Conservation (phyloP, 2,797 vertebrate genomes). For the Bryconaethiops microstoma region DNA sequence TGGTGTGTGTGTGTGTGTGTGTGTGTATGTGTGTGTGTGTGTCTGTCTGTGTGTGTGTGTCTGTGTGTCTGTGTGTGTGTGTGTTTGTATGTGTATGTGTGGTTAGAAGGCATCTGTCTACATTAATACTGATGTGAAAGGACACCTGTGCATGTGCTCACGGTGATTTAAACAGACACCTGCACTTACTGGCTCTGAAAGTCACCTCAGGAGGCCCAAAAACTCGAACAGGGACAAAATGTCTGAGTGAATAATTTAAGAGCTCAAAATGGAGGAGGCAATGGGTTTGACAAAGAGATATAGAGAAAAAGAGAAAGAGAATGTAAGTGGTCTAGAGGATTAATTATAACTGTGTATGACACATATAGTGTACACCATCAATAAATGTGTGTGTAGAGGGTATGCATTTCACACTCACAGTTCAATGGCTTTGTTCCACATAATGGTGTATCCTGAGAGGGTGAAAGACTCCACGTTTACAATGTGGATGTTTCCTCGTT, state of each 20-base stretch:
- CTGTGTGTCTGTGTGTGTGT: neutral
- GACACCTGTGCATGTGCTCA: conserved; percentile 67
- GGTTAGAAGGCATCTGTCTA: conserved; percentile 2
- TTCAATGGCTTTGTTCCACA: conserved; percentile 97
- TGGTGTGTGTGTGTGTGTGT: conserved; percentile 1
- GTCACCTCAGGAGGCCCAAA: conserved; percentile 17
- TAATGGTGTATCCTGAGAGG: conserved; percentile 93
- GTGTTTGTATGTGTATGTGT: neutral
- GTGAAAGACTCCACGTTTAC: conserved; percentile 92
- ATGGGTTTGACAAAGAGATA: conserved; percentile 67
- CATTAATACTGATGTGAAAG: conserved; percentile 53
- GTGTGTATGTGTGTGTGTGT: neutral
- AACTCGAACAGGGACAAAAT: conserved; percentile 70
- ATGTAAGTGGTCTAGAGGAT: conserved; percentile 33
- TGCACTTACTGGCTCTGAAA: conserved; percentile 64
- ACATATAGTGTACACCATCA: conserved; percentile 3
- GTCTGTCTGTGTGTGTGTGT: too few species aligned
- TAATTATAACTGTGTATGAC: conserved; percentile 17
- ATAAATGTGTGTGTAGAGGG: conserved; percentile 24
- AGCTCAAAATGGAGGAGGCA: conserved; percentile 68
- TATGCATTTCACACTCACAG: conserved; percentile 78
- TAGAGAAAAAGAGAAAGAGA: neutral
- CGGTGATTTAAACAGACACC: conserved; percentile 76
- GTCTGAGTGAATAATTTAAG: conserved; percentile 79
- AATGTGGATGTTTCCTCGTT: conserved; percentile 90